Evolutionary conservation across 2,888 invertebrate genomes (phyloP).

Genomic region (Phaedon cochleariae): DNA sequence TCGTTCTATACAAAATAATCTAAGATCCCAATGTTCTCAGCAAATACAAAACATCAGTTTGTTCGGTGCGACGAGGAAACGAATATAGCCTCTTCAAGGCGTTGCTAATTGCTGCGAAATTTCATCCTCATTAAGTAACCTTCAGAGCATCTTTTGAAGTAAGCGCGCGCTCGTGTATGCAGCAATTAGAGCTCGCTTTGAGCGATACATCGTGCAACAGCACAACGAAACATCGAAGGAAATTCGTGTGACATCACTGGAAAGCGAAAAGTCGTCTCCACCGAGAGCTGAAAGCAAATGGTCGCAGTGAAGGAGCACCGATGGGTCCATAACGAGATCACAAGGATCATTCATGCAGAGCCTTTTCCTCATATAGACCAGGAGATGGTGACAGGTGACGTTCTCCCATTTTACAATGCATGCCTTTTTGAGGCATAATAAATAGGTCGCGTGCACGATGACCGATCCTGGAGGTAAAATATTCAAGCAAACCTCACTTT

Average conservation of each 20-base stretch:
- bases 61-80: not conserved
- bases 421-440: too few relatives aligned
- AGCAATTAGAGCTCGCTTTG: conserved; percentile 6
- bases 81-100: not conserved
- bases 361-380: too few relatives aligned
- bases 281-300: not conserved
- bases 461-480: too few relatives aligned
- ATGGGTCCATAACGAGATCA: too few relatives aligned
- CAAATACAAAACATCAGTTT: not conserved
- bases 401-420: too few relatives aligned
- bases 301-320: too few relatives aligned
- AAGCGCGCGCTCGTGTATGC: not conserved
- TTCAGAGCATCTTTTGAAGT: not conserved
- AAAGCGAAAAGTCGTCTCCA: not conserved
- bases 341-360: too few relatives aligned
- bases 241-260: not conserved
- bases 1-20: too few relatives aligned
- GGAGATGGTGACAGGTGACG: too few relatives aligned
- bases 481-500: too few relatives aligned
- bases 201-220: not conserved
- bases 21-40: not conserved
- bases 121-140: conserved; percentile 7
- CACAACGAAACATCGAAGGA: not conserved
- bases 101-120: conserved; percentile 9
- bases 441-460: too few relatives aligned